Base-by-base conservation (phyloP, 2,888 invertebrate species). In the Caenorhabditis sp. region DNA sequence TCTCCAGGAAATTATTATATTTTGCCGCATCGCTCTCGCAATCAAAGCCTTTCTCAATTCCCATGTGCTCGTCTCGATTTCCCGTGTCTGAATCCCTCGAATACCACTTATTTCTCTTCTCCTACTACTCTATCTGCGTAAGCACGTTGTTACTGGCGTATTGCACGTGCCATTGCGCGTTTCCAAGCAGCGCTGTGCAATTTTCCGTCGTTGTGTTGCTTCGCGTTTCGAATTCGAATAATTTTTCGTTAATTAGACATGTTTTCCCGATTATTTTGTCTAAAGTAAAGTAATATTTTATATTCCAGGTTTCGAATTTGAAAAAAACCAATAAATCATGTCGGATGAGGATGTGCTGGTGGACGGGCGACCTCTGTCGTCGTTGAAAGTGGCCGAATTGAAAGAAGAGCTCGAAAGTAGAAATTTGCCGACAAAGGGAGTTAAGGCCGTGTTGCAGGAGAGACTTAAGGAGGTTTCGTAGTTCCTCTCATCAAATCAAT, bases 351-450 rank as follows among this genome's bases (percentile, higher is more conserved):
- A 87, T 62, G 72, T 83, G 9, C 53, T 86, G 13, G 74, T 88
- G 13, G 83, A 81, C 37, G 89, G 88, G 2, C 71, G 81, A 32
- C 85, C 81, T 13, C 50, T 89, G 15, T 81, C 85, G 11, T 72
- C 82, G 15, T 72, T 89, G 11, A 86, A 88, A 67, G 89, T 89
- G 22, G 83, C 88, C 5, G 89, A 89, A 65, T 60, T 89, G 51
- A 69, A 78, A 32, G 86, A 88, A 37, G 88, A 86, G 32, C 76
- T 89, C 13, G 87, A 88, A 15, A 86, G 77, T 50, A 79, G 85
- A 8, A 86, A 84, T n/a, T 77, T 89, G 8, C 70, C 85, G 1
- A 86, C 85, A 20, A 83, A 79, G 22, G 89, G 89, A 40, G 86
- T 86, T 55, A 89, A 89, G 61, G 87, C 85, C n/a, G 87, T 82